A percentile compares a stretch with the other conserved stretches of the same genome.
phyloP scores from a whole-genome alignment of 92 coral and sea anemone genomes.

The Epizoanthus ramosus region DNA sequence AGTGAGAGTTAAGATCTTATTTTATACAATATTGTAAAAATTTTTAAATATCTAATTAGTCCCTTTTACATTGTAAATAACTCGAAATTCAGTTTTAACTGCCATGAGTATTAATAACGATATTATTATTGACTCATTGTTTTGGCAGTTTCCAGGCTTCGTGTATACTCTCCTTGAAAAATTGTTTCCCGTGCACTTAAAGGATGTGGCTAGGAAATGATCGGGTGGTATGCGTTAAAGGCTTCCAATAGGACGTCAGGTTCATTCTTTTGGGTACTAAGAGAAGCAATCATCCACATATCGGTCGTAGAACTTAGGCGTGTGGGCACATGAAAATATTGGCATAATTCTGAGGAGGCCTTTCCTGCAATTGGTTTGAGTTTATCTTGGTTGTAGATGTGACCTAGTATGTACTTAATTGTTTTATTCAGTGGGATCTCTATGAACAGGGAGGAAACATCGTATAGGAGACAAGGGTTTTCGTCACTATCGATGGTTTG shows the following conservation, averaged over 20 bases:
- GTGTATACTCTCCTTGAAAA: not conserved
- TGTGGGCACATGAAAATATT: slow-evolving; percentile 8
- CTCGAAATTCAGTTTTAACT: no score
- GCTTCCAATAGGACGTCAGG: slow-evolving; percentile 11
- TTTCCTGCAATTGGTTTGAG: slow-evolving; percentile 10
- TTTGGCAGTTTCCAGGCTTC: slow-evolving; percentile 22
- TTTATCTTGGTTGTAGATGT: slow-evolving; percentile 12
- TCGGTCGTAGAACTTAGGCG: slow-evolving; percentile 1
- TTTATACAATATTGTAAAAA: no score
- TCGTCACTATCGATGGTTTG: slow-evolving; percentile 6
- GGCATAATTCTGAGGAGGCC: slow-evolving; percentile 5
- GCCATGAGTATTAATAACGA: no score
- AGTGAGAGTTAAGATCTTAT: no score
- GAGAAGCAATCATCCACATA: slow-evolving; percentile 34
- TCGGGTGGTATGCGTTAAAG: slow-evolving; percentile 16
- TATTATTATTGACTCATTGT: no score
- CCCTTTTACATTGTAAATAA: no score
- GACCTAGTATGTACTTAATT: not conserved
- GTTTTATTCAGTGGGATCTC: not conserved
- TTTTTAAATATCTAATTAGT: no score
- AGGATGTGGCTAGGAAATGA: slow-evolving; percentile 20
- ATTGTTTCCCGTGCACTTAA: not conserved
- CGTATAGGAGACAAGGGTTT: not conserved
- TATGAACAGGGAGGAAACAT: not conserved
- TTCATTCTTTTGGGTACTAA: slow-evolving; percentile 2